Evolutionary conservation across 2,113 vertebrate species (phyloP).

Genomic region (human (Homo sapiens)): GRCh38 chr5:96127501-96128000

Average conservation of each 20-base stretch:
- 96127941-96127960: not conserved
- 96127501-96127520: not conserved
- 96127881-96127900: not conserved
- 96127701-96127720: conserved; percentile 65
- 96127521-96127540: not conserved
- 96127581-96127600: not conserved
- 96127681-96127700: conserved; percentile 52
- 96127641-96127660: not conserved
- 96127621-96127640: not conserved
- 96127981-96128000: conserved; percentile 41
- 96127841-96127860: conserved; percentile 4
- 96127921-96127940: conserved; percentile 3
- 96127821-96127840: conserved; percentile 37
- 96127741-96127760: conserved; percentile 58
- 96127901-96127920: not conserved
- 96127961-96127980: conserved; percentile 62
- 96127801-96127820: conserved; percentile 60
- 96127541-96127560: not conserved
- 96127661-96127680: not conserved
- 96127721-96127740: conserved; percentile 71
- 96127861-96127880: conserved; percentile 9
- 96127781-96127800: conserved; percentile 62
- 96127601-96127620: conserved; percentile 27
- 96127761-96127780: conserved; percentile 59
- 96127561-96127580: not conserved